A percentile compares a stretch with the other conserved stretches of the same genome.
phyloP scores from a whole-genome alignment of 2,113 vertebrate species.

The Microcebus jonahi region DNA sequence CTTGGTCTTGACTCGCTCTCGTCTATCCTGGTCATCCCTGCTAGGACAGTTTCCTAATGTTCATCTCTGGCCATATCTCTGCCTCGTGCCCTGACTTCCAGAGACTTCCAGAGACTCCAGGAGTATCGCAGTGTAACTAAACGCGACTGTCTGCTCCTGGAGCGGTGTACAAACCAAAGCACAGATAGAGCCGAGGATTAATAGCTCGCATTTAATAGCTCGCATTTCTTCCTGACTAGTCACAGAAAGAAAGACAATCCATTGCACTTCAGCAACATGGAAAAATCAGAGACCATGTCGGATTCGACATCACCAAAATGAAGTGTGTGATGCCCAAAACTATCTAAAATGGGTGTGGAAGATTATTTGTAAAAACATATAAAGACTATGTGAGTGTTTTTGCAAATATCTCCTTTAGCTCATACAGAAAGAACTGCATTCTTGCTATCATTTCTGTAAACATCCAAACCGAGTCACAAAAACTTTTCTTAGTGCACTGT shows the following conservation, averaged over 20 bases:
- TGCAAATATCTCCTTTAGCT: background rate
- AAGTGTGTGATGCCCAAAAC: background rate
- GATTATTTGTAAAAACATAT: slow-evolving; percentile 16
- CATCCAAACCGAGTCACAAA: background rate
- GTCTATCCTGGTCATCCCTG: background rate
- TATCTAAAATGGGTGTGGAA: background rate
- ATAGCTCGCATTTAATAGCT: background rate
- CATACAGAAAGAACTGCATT: background rate
- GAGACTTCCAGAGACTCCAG: background rate
- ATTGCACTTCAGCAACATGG: background rate
- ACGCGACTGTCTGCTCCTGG: background rate
- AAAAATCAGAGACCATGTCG: slow-evolving; percentile 7
- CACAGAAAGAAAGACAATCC: background rate
- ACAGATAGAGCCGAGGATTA: background rate
- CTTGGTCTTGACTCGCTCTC: fast-evolving
- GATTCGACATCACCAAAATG: slow-evolving; percentile 3
- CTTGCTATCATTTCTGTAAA: slow-evolving; percentile 2
- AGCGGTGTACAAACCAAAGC: background rate
- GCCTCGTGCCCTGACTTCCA: background rate
- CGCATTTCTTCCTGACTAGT: background rate
- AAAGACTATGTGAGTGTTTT: background rate
- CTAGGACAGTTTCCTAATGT: background rate
- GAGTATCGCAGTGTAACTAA: background rate
- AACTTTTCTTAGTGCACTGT: background rate
- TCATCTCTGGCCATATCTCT: background rate